Percentiles rank a stretch among this genome's conserved stretches.
Evolutionary conservation across 1,140 invertebrate species (phyloP).

Genomic region (Pygmarrhopalites habei): DNA sequence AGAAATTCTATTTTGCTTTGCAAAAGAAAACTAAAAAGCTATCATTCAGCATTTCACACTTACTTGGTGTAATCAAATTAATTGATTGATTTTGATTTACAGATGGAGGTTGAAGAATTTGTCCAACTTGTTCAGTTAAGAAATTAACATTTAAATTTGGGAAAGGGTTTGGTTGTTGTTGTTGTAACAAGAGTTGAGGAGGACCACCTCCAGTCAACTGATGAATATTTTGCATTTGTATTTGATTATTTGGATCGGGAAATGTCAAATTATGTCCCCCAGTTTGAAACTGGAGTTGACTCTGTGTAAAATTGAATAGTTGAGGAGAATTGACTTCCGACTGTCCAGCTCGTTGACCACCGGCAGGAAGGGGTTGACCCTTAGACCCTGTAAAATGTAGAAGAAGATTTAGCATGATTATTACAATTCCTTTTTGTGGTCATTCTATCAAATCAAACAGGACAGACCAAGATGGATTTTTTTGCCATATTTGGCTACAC

Average conservation of each 20-base stretch:
- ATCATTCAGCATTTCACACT: too few species aligned
- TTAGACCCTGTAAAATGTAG: too few species aligned
- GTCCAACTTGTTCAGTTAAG: constrained; percentile 26
- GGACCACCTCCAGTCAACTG: constrained; percentile 7
- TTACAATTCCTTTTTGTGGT: too few species aligned
- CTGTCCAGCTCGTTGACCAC: too few species aligned
- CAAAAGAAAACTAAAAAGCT: too few species aligned
- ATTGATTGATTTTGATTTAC: constrained; percentile 20
- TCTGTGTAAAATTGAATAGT: constrained; percentile 23
- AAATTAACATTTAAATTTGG: constrained; percentile 27
- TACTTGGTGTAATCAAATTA: constrained; percentile 19
- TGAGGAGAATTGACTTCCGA: constrained; percentile 8
- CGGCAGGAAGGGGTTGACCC: too few species aligned
- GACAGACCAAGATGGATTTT: too few species aligned
- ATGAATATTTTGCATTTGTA: constrained; percentile 15
- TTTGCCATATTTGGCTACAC: too few species aligned
- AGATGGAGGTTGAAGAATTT: constrained; percentile 18
- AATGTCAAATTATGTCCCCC: constrained; percentile 16
- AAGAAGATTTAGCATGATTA: too few species aligned
- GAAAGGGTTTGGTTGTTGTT: constrained; percentile 20
- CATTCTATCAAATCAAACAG: too few species aligned
- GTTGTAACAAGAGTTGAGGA: constrained; percentile 17
- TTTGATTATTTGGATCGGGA: constrained; percentile 17
- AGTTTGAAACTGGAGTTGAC: constrained; percentile 19
- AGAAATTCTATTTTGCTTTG: too few species aligned